Base-by-base conservation (phyloP, 2,888 invertebrate genomes). In the Trichogramma dendrolimi region DNA sequence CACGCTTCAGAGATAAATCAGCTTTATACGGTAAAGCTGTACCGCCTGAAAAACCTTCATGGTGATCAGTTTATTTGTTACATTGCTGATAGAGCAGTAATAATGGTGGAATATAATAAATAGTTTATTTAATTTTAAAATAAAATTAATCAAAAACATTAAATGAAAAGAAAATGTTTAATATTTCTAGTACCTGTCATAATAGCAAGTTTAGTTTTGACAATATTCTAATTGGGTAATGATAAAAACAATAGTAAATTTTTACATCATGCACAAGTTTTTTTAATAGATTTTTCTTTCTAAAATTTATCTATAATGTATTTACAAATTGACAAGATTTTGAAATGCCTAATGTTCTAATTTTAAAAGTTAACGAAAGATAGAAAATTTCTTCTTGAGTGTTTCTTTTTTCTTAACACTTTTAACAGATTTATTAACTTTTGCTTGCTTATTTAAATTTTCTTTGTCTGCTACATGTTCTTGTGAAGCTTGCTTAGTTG, bases 1-100 rank as follows among this genome's bases (percentile, higher is more conserved):
- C 83, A 0, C 80, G 78, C 68, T 94, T 87, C 76, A 83, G 92
- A 63, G 93, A 94, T 74, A 92, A 89, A 75, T 92, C 92, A 72
- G 85, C 87, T 55, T 79, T 94, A 47, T 94, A 87, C 74, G 90
- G 89, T 38, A 83, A 88, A 62, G 80, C 86, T 2, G 85, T 86
- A 69, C 83, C 85, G 67, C 89, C 86, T 6, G 87, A 88, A 64
- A 74, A 81, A 69, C 92, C 92, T 61, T 85, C 89, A 8, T 93
- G 92, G 93, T 88, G 88, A 48, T 85, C 27, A 71, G 82, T 63
- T 60, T 8, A 38, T 60, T 52, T 48, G 27, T 27, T 27, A 27
- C 1, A 27, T 27, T 27, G 27, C 27, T 27, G 27, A 27, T 14
- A 47, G 51, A 53, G 44, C 27, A 27, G 50, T n/a, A 51, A 38